Evolutionary conservation across 1,140 invertebrate species (phyloP).

Genomic region (Chrysopa pallens): DNA sequence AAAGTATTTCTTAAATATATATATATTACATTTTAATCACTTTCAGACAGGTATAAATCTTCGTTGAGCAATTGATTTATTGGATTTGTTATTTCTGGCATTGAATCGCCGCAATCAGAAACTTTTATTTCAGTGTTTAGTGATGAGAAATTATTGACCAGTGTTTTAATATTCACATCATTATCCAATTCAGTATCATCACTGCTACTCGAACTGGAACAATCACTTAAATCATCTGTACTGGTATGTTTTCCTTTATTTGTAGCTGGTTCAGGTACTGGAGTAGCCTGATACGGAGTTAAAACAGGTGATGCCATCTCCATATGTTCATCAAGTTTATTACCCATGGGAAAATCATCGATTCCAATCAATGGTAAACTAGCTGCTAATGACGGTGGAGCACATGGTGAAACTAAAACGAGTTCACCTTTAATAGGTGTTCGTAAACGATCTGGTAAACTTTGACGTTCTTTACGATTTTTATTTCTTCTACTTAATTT

Average conservation of each 20-base stretch:
- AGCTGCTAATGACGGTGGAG: slow-evolving; percentile 32
- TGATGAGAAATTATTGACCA: neutral
- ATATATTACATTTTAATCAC: no score
- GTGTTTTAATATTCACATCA: neutral
- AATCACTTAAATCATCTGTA: slow-evolving; percentile 23
- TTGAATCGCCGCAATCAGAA: slow-evolving; percentile 11
- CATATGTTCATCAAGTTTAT: no score
- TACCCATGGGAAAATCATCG: slow-evolving; percentile 28
- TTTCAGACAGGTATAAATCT: slow-evolving; percentile 60
- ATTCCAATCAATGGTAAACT: slow-evolving; percentile 59
- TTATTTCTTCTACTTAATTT: no score
- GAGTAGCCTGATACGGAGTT: slow-evolving; percentile 5
- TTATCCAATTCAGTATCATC: slow-evolving; percentile 10
- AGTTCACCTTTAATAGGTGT: no score
- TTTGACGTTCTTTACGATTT: no score
- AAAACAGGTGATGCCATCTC: no score
- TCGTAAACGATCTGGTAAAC: no score
- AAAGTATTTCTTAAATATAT: no score
- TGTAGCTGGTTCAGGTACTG: slow-evolving; percentile 12
- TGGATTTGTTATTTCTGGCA: slow-evolving; percentile 1
- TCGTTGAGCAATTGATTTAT: slow-evolving; percentile 34
- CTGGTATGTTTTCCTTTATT: slow-evolving; percentile 8
- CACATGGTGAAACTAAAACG: slow-evolving; percentile 17
- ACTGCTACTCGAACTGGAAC: slow-evolving; percentile 22
- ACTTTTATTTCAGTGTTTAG: neutral